A percentile compares a stretch with the other conserved stretches of the same genome.
phyloP scores from a whole-genome alignment of 64 coral and sea anemone species.

The Acropora tenuis region DNA sequence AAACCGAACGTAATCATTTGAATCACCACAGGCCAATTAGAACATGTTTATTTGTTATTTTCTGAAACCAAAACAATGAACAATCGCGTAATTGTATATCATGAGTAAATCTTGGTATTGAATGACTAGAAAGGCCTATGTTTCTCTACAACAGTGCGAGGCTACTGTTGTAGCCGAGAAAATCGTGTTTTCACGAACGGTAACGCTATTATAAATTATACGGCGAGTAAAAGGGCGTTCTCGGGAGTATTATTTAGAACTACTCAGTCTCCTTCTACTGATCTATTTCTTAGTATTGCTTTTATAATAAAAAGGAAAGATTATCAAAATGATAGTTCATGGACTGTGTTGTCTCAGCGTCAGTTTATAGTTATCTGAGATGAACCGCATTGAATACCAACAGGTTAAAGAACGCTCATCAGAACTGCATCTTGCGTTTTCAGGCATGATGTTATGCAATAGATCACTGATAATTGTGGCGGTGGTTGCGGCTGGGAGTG shows the following conservation, averaged over 20 bases:
- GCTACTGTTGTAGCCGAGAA: not conserved
- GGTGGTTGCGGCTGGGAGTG: not conserved
- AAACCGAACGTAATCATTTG: too few species aligned
- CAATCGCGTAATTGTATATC: slow-evolving; percentile 1
- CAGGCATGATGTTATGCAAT: slow-evolving; percentile 12
- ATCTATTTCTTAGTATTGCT: not conserved
- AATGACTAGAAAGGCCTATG: not conserved
- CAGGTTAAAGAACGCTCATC: slow-evolving; percentile 5
- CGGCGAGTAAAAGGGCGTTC: not conserved
- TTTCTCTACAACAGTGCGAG: not conserved
- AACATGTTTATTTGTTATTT: not conserved
- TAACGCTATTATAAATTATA: slow-evolving; percentile 8
- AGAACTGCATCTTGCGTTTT: not conserved
- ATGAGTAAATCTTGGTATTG: not conserved
- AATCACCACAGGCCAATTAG: not conserved
- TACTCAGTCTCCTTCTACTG: not conserved
- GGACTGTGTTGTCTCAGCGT: not conserved
- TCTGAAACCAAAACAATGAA: not conserved
- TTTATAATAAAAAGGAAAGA: not conserved
- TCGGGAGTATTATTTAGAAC: too few species aligned
- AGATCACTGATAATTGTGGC: not conserved
- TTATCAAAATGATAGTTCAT: not conserved
- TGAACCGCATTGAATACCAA: not conserved
- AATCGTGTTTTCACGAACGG: not conserved
- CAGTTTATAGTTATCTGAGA: not conserved